A percentile compares a stretch with the other conserved stretches of the same genome.
Evolutionary conservation across 2,797 vertebrate species (phyloP).

Genomic region (Lagocephalus sceleratus): DNA sequence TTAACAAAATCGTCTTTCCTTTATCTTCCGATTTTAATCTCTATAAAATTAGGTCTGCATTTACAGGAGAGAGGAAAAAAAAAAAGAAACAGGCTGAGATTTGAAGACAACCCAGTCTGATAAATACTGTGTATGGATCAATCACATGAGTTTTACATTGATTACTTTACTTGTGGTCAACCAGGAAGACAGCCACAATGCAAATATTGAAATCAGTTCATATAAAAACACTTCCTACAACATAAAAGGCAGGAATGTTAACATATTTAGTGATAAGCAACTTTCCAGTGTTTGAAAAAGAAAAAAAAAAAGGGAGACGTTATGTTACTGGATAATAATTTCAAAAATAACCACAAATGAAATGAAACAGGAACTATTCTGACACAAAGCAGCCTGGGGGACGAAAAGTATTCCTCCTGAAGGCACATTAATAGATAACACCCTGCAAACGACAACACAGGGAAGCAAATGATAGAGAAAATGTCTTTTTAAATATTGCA

Average conservation of each 20-base stretch:
- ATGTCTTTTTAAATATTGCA: conserved; percentile 59
- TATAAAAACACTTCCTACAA: conserved; percentile 31
- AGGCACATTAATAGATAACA: conserved; percentile 73
- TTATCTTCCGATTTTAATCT: conserved; percentile 57
- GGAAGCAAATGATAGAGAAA: conserved; percentile 34
- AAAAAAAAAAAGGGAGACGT: conserved; percentile 40
- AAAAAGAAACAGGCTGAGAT: conserved; percentile 44
- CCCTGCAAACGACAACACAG: conserved; percentile 34
- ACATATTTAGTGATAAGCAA: conserved; percentile 33
- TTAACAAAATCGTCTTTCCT: conserved; percentile 69
- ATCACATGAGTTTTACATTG: conserved; percentile 33
- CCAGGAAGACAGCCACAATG: conserved; percentile 2
- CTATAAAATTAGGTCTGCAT: conserved; percentile 68
- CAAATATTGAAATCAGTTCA: conserved; percentile 37
- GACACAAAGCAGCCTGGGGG: conserved; percentile 40
- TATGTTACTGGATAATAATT: conserved; percentile 35
- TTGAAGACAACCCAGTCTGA: conserved; percentile 39
- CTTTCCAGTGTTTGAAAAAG: conserved; percentile 57
- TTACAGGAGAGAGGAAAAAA: conserved; percentile 54
- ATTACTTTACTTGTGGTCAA: conserved; percentile 30
- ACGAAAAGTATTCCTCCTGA: conserved; percentile 59
- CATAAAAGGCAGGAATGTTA: conserved; percentile 67
- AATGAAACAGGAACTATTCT: conserved; percentile 35
- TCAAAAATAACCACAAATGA: conserved; percentile 26
- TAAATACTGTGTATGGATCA: conserved; percentile 44